phyloP scores from a whole-genome alignment of 2,888 invertebrate genomes.

The Tinea trinotella region DNA sequence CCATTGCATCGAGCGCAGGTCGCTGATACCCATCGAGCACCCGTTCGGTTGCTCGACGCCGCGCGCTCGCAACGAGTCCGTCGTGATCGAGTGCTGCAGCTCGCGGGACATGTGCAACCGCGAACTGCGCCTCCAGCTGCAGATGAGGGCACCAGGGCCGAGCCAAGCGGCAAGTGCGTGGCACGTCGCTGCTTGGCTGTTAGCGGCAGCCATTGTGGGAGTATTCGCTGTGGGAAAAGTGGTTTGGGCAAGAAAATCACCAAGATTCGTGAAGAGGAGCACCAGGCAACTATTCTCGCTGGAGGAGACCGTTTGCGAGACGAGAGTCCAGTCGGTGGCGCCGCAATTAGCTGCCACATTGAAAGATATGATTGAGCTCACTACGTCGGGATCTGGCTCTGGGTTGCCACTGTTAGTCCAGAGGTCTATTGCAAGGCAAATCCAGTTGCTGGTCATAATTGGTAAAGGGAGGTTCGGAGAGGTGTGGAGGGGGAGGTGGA shows the following conservation, averaged over 20 bases:
- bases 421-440: constrained; percentile 96
- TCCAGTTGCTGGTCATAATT: constrained; percentile 92
- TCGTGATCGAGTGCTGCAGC: constrained; percentile 88
- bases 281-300: constrained; percentile 50
- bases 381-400: constrained; percentile 95
- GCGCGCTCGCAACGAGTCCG: constrained; percentile 81
- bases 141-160: constrained; percentile 75
- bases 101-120: constrained; percentile 82
- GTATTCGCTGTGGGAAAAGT: constrained; percentile 78
- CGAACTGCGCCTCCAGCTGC: constrained; percentile 78
- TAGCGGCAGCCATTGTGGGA: constrained; percentile 77
- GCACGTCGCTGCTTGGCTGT: constrained; percentile 75
- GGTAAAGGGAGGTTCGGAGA: constrained; percentile 98
- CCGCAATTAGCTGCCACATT: constrained; percentile 79
- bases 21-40: constrained; percentile 84
- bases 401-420: constrained; percentile 95
- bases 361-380: constrained; percentile 91
- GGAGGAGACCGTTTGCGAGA: constrained; percentile 82
- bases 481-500: constrained; percentile 96
- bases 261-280: constrained; percentile 40
- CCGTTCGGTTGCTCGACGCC: constrained; percentile 86
- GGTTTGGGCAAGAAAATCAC: constrained; percentile 69
- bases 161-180: constrained; percentile 44
- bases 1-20: constrained; percentile 84
- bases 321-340: constrained; percentile 70